These are phyloP conservation scores for Alcedo quadribrachys DNA, from an alignment of 2,797 vertebrate species.

Conservation along the genomic window DNA sequence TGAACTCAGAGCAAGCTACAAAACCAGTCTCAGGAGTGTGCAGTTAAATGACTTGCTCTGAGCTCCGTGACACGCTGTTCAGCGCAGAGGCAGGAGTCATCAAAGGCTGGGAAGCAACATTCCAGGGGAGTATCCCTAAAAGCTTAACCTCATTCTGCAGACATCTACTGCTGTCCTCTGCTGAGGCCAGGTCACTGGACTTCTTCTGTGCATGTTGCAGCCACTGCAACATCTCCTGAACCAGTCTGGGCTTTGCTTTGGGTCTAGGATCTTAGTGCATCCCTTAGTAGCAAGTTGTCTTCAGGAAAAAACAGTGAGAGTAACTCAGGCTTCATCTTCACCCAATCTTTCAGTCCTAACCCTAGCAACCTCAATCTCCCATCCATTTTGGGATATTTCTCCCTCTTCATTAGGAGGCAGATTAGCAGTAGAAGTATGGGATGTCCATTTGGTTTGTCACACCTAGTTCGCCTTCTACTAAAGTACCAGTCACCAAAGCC, in stretches of 20 bases:
- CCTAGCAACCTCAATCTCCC: background rate
- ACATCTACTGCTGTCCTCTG: background rate
- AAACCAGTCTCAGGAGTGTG: fast-evolving
- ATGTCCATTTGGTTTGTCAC: background rate
- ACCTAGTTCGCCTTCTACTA: background rate
- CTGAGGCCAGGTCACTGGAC: background rate
- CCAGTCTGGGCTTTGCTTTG: background rate
- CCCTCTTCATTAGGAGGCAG: background rate
- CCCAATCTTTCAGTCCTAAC: background rate
- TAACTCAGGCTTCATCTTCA: background rate
- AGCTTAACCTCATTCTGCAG: background rate
- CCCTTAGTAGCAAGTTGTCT: background rate
- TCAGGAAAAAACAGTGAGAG: background rate
- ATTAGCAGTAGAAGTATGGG: background rate
- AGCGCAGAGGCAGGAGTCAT: background rate
- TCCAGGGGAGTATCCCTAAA: background rate
- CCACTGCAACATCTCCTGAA: background rate
- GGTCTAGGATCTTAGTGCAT: background rate
- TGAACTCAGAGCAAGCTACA: background rate
- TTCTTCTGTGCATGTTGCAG: background rate
- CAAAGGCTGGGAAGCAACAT: background rate
- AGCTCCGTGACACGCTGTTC: fast-evolving
- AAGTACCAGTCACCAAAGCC: background rate
- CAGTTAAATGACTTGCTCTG: background rate
- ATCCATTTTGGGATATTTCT: background rate